phyloP scores from a whole-genome alignment of 2,888 invertebrate species.

The Tipula unca region DNA sequence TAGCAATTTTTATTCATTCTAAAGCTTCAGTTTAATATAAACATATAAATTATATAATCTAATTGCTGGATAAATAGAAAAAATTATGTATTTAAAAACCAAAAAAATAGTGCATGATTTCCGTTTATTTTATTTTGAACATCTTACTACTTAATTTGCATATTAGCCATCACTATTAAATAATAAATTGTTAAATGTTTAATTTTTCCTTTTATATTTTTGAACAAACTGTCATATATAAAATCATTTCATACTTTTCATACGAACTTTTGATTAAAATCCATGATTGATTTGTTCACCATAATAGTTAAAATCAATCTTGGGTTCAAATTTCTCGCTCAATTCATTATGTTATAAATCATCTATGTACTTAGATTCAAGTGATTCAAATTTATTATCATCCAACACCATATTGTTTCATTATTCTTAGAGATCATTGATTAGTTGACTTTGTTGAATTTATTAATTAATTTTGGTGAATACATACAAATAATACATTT shows the following conservation, averaged over 20 bases:
- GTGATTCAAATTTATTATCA: neutral
- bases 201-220: neutral
- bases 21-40: neutral
- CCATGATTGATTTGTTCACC: neutral
- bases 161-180: neutral
- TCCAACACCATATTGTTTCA: neutral
- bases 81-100: neutral
- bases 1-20: neutral
- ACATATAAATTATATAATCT: neutral
- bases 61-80: conserved; percentile 8
- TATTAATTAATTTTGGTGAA: conserved; percentile 25
- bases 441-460: neutral
- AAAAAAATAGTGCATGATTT: neutral
- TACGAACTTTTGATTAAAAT: neutral
- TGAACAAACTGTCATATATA: neutral
- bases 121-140: neutral
- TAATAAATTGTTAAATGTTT: neutral
- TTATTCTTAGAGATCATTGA: neutral
- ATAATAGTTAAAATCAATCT: neutral
- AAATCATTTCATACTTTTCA: neutral
- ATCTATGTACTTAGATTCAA: neutral
- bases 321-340: neutral
- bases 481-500: conserved; percentile 18
- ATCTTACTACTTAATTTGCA: neutral
- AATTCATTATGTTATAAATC: neutral